Evolutionary conservation across 2,888 invertebrate species (phyloP).

Genomic region (Apomyelois bistriatella): DNA sequence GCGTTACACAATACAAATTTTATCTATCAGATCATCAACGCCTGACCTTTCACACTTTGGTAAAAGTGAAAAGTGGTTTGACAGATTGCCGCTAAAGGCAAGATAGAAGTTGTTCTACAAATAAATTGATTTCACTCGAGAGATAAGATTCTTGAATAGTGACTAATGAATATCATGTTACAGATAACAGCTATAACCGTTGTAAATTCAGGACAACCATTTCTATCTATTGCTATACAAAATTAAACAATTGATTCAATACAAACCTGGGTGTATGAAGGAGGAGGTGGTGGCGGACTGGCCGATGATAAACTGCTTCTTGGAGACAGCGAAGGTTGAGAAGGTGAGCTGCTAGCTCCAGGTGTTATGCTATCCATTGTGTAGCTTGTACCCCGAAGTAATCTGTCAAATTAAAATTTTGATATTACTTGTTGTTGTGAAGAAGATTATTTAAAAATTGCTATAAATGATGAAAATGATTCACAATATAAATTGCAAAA

Average conservation of each 20-base stretch:
- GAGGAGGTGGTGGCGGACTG: constrained; percentile 87
- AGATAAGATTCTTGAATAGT: background rate
- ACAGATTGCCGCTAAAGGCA: constrained; percentile 7
- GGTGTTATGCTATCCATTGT: constrained; percentile 79
- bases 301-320: constrained; percentile 92
- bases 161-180: background rate
- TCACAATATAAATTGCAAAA: too few species aligned
- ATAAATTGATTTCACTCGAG: constrained; percentile 1
- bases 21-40: constrained; percentile 19
- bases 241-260: too few species aligned
- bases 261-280: constrained; percentile 68
- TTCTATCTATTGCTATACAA: too few species aligned
- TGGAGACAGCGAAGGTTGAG: constrained; percentile 91
- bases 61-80: constrained; percentile 20
- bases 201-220: too few species aligned
- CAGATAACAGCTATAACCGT: too few species aligned
- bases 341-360: constrained; percentile 83
- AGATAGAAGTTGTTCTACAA: constrained; percentile 1
- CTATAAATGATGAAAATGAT: too few species aligned
- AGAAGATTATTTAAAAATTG: too few species aligned
- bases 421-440: too few species aligned
- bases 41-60: constrained; percentile 24
- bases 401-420: constrained; percentile 46
- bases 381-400: constrained; percentile 77
- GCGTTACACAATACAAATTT: constrained; percentile 13